Conservation (phyloP, 2,888 invertebrate genomes). For the Morpho achilles region DNA sequence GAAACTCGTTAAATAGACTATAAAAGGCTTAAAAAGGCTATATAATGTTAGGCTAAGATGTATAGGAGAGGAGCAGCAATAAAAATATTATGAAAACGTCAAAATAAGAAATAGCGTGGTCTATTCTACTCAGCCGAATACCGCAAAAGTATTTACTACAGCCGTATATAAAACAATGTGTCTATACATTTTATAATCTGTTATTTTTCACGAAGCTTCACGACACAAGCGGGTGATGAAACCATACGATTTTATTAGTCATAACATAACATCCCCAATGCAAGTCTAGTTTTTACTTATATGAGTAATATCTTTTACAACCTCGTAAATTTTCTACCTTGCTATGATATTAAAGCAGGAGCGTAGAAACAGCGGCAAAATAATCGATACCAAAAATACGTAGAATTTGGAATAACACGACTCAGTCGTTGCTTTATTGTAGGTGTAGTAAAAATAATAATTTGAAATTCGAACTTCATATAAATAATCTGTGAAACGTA, state of each 20-base stretch:
- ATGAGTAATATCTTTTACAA: conserved; percentile 8
- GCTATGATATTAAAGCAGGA: conserved; percentile 2
- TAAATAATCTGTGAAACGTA: conserved; percentile 16
- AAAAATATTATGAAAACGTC: too few species aligned
- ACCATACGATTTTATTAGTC: conserved; percentile 8
- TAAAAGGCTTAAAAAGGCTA: too few species aligned
- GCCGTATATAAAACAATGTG: not conserved
- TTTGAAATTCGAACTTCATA: not conserved
- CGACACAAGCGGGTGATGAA: conserved; percentile 8
- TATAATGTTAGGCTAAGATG: too few species aligned
- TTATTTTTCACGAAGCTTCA: conserved; percentile 8
- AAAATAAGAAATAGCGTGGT: too few species aligned
- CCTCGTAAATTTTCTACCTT: conserved; percentile 11
- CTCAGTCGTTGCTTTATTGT: too few species aligned
- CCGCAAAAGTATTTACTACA: not conserved
- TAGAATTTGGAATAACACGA: too few species aligned
- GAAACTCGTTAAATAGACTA: too few species aligned
- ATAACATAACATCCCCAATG: conserved; percentile 12
- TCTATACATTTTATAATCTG: conserved; percentile 5
- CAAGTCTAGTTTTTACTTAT: conserved; percentile 4
- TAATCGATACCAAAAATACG: conserved; percentile 8
- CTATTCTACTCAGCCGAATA: too few species aligned
- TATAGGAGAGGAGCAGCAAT: too few species aligned
- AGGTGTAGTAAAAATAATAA: not conserved
- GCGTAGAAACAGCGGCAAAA: not conserved